Conservation (phyloP, 2,113 vertebrate species). For the Sporophila hypoxantha region DNA sequence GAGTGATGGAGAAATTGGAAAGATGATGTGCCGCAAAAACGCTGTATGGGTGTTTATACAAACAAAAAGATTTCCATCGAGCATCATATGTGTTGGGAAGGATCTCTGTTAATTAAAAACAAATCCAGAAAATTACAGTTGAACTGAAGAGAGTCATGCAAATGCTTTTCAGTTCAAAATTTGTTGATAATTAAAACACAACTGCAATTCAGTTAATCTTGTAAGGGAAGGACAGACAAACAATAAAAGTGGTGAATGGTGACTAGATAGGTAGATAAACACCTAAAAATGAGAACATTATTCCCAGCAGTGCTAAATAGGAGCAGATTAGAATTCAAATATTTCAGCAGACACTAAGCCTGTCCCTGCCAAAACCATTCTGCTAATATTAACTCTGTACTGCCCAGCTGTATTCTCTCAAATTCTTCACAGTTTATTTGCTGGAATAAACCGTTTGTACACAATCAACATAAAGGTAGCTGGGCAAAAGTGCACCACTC, state of each 20-base stretch:
- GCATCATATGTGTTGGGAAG: neutral
- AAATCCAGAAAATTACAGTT: slow-evolving; percentile 22
- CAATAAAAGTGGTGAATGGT: neutral
- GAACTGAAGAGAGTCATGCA: neutral
- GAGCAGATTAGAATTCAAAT: neutral
- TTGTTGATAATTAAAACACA: neutral
- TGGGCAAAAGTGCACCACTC: neutral
- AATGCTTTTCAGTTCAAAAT: slow-evolving; percentile 13
- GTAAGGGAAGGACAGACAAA: neutral
- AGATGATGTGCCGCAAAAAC: neutral
- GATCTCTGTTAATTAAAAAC: slow-evolving; percentile 18
- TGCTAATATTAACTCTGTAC: neutral
- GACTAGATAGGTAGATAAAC: neutral
- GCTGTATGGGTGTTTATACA: neutral
- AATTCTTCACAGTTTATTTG: neutral
- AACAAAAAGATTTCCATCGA: neutral
- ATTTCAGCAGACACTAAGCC: neutral
- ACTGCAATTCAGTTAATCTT: neutral
- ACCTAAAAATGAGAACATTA: neutral
- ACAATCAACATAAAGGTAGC: neutral
- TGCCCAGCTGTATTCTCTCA: neutral
- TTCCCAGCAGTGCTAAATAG: neutral
- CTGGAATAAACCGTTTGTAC: neutral
- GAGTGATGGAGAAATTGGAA: neutral
- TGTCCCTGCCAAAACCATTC: neutral